Conservation (phyloP, 2,888 invertebrate genomes). For the Sminthurides aquaticus region DNA sequence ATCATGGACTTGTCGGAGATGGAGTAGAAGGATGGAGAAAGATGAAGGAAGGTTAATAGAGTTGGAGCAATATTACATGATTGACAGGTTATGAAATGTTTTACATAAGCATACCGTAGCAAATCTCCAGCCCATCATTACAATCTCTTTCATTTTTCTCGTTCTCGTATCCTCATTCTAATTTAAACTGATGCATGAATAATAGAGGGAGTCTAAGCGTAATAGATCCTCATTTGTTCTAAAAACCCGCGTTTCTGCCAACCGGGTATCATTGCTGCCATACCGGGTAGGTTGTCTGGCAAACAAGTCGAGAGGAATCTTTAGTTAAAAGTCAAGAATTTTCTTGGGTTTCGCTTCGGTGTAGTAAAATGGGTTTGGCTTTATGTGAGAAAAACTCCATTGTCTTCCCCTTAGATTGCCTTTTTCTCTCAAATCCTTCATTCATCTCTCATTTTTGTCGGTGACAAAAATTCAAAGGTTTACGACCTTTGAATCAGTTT, state of each 20-base stretch:
- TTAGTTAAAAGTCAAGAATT: too few relatives aligned
- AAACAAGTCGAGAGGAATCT: too few relatives aligned
- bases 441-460: not conserved
- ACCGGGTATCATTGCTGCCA: too few relatives aligned
- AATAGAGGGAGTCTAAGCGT: not conserved
- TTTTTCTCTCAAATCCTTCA: too few relatives aligned
- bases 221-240: too few relatives aligned
- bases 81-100: conserved; percentile 41
- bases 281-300: too few relatives aligned
- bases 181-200: not conserved
- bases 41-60: conserved; percentile 42
- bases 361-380: too few relatives aligned
- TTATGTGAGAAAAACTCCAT: too few relatives aligned
- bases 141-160: not conserved
- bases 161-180: not conserved
- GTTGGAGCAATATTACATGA: conserved; percentile 33
- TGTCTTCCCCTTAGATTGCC: too few relatives aligned
- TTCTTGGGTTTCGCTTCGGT: too few relatives aligned
- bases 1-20: not conserved
- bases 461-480: conserved; percentile 19
- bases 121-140: not conserved
- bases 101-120: not conserved
- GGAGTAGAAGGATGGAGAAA: conserved; percentile 5
- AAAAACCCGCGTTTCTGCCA: too few relatives aligned
- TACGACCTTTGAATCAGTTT: conserved; percentile 26